Base-by-base conservation (phyloP, 2,888 invertebrate genomes). In the Julus scanicus region DNA sequence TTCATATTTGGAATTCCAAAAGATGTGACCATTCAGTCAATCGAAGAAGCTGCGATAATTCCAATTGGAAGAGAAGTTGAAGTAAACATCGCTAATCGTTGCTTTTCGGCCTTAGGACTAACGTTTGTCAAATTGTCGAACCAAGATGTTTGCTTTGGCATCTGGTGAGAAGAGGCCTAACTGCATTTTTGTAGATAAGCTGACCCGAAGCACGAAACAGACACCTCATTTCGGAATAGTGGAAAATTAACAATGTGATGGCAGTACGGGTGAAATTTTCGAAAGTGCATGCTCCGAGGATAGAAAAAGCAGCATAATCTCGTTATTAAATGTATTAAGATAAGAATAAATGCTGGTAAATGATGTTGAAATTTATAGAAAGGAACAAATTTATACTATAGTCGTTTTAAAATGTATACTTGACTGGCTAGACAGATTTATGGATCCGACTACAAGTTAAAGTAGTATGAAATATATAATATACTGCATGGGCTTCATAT, bases 161-260 rank as follows among this genome's bases (percentile, higher is more conserved):
- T 63, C 63, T 63, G 63, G 1, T 20, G 63, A n/a, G 63, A 3
- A n/a, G n/a, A 20, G 63, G 63, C 3, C 63, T n/a, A 63, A 63
- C 20, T 63, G 63, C 63, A 63, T 63, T 63, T 63, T n/a, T n/a
- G 63, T 20, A 5, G 63, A 63, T n/a, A 63, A 63, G 63, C 63
- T 63, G 63, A 63, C 63, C 63, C 63, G 0, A 63, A 63, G 5
- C 9, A 20, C n/a, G 20, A 63, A 5, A 20, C n/a, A 63, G 48
- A 13, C 48, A 48, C 3, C 29, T 63, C n/a, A 5, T 1, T 0
- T 63, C 48, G 63, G 20, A 57, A 57, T 48, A 17, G 5, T 11
- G 15, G 57, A 57, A 57, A 57, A 20, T 63, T 9, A 63, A 20
- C n/a, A 63, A 5, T 5, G 5, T 5, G 9, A 63, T n/a, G 63